A percentile compares a stretch with the other conserved stretches of the same genome.
phyloP scores from a whole-genome alignment of 2,113 vertebrate species.

The Propithecus coquereli region DNA sequence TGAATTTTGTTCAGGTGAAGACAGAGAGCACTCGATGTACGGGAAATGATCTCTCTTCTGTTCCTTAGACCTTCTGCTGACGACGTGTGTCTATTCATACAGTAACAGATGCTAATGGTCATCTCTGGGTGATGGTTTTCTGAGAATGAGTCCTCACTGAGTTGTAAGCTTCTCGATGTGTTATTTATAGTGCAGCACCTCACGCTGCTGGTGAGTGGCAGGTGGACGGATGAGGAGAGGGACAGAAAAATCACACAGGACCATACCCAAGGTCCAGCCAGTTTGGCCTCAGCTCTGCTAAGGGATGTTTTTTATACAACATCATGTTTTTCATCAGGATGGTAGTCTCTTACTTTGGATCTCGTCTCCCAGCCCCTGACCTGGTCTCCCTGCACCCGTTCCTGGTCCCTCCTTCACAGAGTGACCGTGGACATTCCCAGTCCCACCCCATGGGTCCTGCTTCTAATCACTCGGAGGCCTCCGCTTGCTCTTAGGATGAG shows the following conservation, averaged over 20 bases:
- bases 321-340: not conserved
- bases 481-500: not conserved
- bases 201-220: not conserved
- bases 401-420: not conserved
- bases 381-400: too few species aligned
- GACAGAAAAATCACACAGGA: too few species aligned
- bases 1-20: not conserved
- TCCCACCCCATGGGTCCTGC: not conserved
- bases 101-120: rapidly evolving
- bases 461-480: not conserved
- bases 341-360: too few species aligned
- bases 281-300: not conserved
- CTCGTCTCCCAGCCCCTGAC: not conserved
- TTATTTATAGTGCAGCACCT: rapidly evolving
- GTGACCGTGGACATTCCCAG: too few species aligned
- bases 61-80: not conserved
- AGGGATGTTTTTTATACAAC: rapidly evolving
- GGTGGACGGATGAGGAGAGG: not conserved
- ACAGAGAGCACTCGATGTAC: not conserved
- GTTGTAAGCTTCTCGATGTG: not conserved
- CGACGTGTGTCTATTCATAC: rapidly evolving
- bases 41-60: not conserved
- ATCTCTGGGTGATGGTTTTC: not conserved
- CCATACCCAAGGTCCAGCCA: rapidly evolving
- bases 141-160: too few species aligned